phyloP scores from a whole-genome alignment of 2,113 vertebrate species.

The Petaurus breviceps region DNA sequence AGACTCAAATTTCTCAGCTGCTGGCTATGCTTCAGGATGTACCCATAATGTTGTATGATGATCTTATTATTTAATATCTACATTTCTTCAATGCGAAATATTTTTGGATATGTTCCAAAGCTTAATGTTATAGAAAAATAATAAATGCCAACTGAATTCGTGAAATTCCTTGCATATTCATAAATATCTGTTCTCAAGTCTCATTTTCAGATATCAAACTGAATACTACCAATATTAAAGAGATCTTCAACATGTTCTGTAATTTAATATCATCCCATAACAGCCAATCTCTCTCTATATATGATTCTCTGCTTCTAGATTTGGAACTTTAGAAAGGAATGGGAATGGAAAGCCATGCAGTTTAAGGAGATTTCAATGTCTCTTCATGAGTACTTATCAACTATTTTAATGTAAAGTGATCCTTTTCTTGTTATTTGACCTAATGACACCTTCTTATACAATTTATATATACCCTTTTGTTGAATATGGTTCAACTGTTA shows the following conservation, averaged over 20 bases:
- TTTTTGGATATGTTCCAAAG: neutral
- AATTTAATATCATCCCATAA: neutral
- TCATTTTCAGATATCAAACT: neutral
- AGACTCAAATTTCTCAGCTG: neutral
- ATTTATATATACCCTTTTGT: neutral
- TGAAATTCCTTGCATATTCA: neutral
- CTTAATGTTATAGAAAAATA: neutral
- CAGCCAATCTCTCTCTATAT: neutral
- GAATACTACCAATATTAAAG: neutral
- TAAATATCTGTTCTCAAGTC: neutral
- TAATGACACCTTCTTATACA: constrained; percentile 2
- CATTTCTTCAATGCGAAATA: neutral
- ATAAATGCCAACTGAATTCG: neutral
- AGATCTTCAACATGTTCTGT: neutral
- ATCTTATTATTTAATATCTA: neutral
- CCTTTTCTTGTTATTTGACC: neutral
- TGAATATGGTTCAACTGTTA: neutral
- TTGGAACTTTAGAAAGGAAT: neutral
- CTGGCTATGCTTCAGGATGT: neutral
- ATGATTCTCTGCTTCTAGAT: neutral
- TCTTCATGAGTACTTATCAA: neutral
- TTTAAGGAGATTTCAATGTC: neutral
- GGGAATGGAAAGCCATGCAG: neutral
- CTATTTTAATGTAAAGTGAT: neutral
- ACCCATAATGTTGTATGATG: neutral